These are phyloP conservation scores for Chromoteleia sp. DNA, from an alignment of 2,888 invertebrate species.

Conservation along the genomic window DNA sequence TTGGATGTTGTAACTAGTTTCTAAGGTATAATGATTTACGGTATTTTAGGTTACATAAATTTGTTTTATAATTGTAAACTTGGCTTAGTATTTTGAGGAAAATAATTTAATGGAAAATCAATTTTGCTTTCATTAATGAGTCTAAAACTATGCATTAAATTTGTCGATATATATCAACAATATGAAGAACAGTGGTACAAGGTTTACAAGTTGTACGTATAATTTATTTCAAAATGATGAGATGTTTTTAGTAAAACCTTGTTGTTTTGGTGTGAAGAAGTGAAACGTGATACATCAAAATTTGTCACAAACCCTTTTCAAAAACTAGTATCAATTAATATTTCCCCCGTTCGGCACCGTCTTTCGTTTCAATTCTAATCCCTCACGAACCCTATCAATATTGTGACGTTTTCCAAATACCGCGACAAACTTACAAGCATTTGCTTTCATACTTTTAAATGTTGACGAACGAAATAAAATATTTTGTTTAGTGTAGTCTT, in stretches of 20 bases:
- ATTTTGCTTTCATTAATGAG: too few species aligned
- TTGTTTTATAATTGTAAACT: too few species aligned
- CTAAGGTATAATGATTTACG: too few species aligned
- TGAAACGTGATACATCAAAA: conserved; percentile 7
- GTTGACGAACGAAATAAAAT: conserved; percentile 23
- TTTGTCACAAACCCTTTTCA: conserved; percentile 27
- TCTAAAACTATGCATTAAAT: too few species aligned
- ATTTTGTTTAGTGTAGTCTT: conserved; percentile 56
- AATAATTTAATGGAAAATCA: too few species aligned
- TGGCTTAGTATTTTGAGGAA: too few species aligned
- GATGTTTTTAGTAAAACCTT: neutral
- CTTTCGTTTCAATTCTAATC: conserved; percentile 27
- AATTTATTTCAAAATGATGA: too few species aligned
- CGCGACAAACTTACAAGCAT: conserved; percentile 48
- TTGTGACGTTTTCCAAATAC: conserved; percentile 57
- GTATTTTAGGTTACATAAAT: too few species aligned
- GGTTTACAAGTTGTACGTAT: too few species aligned
- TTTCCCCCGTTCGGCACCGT: conserved; percentile 8
- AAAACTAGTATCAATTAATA: conserved; percentile 2
- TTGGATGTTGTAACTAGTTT: too few species aligned
- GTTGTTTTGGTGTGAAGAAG: neutral
- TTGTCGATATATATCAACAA: too few species aligned
- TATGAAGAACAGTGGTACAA: too few species aligned
- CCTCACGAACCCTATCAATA: conserved; percentile 41
- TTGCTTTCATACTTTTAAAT: conserved; percentile 35